Conservation (phyloP, 1,140 invertebrate species). For the Heterodera schachtii region DNA sequence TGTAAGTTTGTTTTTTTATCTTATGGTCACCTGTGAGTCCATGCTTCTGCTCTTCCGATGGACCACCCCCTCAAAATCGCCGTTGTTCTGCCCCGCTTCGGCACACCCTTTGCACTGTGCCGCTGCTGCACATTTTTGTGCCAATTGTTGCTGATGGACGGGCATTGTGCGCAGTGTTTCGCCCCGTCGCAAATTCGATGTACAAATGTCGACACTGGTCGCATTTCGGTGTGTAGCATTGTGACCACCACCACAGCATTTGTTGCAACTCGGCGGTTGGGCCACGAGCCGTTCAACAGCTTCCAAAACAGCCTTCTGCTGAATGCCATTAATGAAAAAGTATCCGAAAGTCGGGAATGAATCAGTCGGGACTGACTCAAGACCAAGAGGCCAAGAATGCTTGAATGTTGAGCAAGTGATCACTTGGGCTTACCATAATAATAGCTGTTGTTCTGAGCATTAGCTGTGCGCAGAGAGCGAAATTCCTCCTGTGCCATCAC, state of each 20-base stretch:
- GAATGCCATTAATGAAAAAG: neutral
- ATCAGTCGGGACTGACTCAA: too few species aligned
- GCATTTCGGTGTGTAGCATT: neutral
- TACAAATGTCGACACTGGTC: neutral
- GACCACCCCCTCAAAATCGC: constrained; percentile 23
- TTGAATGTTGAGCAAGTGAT: too few species aligned
- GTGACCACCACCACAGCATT: neutral
- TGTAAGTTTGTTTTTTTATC: neutral
- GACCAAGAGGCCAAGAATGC: too few species aligned
- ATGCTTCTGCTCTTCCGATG: constrained; percentile 58
- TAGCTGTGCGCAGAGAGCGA: constrained; percentile 11
- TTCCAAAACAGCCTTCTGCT: constrained; percentile 6
- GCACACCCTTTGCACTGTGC: neutral
- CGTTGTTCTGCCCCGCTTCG: neutral
- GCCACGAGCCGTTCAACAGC: neutral
- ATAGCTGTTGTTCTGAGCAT: neutral
- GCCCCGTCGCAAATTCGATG: neutral
- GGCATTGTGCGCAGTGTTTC: neutral
- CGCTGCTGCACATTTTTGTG: neutral
- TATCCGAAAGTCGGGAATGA: too few species aligned
- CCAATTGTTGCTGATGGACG: neutral
- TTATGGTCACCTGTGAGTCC: constrained; percentile 58
- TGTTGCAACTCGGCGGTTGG: neutral
- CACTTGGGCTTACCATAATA: neutral
- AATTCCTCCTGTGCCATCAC: constrained; percentile 51